Percentiles rank a stretch among this genome's conserved stretches.
Evolutionary conservation across 1,140 invertebrate genomes (phyloP).

Genomic region (Lepidurus couesii): DNA sequence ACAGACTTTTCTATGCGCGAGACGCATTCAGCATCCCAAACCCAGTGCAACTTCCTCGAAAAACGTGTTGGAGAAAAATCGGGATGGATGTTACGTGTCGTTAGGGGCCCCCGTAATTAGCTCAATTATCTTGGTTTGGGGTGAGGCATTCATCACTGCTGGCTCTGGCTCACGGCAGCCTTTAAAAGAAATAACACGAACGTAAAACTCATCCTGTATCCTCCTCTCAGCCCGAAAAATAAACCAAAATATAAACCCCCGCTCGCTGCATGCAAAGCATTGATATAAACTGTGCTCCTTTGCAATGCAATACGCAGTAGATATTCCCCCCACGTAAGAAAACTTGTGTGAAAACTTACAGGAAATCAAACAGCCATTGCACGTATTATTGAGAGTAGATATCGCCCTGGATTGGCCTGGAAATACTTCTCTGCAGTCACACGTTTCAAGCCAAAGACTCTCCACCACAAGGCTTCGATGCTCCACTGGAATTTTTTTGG

Average conservation of each 20-base stretch:
- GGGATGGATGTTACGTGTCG: conserved; percentile 13
- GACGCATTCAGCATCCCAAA: not conserved
- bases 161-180: not conserved
- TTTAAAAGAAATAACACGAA: not conserved
- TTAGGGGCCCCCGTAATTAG: conserved; percentile 8
- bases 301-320: not conserved
- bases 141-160: conserved; percentile 9
- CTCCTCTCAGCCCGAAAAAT: not conserved
- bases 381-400: not conserved
- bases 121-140: conserved; percentile 15
- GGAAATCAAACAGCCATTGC: not conserved
- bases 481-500: not conserved
- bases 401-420: not conserved
- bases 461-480: not conserved
- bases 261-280: not conserved
- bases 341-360: not conserved
- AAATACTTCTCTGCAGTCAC: not conserved
- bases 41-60: not conserved
- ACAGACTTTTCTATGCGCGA: not conserved
- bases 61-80: not conserved
- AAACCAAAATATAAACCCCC: not conserved
- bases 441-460: not conserved
- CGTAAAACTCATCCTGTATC: not conserved
- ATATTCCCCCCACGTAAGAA: not conserved
- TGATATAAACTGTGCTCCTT: not conserved